Conservation (phyloP, 2,888 invertebrate genomes). For the Drosophila atripex region DNA sequence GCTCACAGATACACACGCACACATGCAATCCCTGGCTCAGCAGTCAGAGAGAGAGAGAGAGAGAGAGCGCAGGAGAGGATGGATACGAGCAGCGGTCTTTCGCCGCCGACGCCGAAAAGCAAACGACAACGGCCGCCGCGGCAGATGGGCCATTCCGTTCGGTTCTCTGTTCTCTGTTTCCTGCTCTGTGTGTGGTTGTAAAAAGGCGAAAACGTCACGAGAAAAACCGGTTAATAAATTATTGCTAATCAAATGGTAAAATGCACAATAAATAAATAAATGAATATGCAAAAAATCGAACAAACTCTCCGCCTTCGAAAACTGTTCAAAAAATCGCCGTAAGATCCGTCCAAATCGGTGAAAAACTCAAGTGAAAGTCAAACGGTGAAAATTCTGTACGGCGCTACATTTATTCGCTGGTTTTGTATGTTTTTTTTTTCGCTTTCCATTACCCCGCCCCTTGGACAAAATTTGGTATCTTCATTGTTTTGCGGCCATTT, state of each 20-base stretch:
- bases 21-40: slow-evolving; percentile 2
- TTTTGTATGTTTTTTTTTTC: slow-evolving; percentile 46
- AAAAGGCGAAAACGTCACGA: slow-evolving; percentile 77
- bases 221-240: slow-evolving; percentile 82
- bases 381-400: slow-evolving; percentile 53
- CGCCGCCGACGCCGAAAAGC: slow-evolving; percentile 30
- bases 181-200: slow-evolving; percentile 77
- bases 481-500: slow-evolving; percentile 64
- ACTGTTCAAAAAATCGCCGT: slow-evolving; percentile 33
- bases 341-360: slow-evolving; percentile 35
- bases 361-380: slow-evolving; percentile 49
- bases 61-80: slow-evolving; percentile 2
- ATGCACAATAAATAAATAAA: slow-evolving; percentile 67
- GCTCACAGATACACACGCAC: slow-evolving; percentile 28
- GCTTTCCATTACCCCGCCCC: slow-evolving; percentile 1
- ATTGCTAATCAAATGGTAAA: slow-evolving; percentile 72
- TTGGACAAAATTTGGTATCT: slow-evolving; percentile 5
- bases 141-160: slow-evolving; percentile 62
- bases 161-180: slow-evolving; percentile 40
- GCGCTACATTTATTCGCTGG: slow-evolving; percentile 52
- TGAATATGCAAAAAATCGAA: slow-evolving; percentile 46
- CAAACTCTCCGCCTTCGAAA: slow-evolving; percentile 5
- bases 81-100: slow-evolving; percentile 32
- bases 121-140: slow-evolving; percentile 42
- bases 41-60: background rate